These are phyloP conservation scores for Enteromius radiatus DNA, from an alignment of 2,797 vertebrate genomes.

Conservation along the genomic window DNA sequence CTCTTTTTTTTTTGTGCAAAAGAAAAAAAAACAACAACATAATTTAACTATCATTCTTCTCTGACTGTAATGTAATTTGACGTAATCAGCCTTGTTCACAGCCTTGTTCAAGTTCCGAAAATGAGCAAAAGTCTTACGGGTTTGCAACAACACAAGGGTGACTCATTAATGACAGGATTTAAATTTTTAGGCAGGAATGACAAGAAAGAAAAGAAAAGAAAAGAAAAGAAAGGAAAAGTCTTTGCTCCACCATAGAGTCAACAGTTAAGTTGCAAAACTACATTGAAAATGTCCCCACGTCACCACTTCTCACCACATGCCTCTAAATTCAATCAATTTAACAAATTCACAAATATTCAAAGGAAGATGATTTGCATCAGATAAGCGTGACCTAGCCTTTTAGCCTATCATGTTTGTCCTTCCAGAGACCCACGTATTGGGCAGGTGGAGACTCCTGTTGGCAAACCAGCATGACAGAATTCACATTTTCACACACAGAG, in stretches of 20 bases:
- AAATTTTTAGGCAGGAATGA: no score
- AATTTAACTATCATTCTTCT: no score
- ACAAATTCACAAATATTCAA: constrained; percentile 17
- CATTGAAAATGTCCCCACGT: background rate
- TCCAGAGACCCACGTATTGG: constrained; percentile 1
- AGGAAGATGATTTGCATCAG: constrained; percentile 18
- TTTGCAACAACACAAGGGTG: no score
- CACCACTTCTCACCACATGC: background rate
- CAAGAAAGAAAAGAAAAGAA: background rate
- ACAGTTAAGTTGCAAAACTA: constrained; percentile 2
- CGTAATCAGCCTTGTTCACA: no score
- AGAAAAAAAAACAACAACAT: no score
- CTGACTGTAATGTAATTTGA: no score
- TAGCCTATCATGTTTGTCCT: constrained; percentile 15
- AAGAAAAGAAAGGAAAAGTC: background rate
- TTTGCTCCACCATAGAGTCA: background rate
- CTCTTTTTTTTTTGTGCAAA: no score
- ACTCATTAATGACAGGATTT: no score
- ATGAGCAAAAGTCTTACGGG: no score
- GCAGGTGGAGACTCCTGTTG: constrained; percentile 34
- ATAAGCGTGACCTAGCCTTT: background rate
- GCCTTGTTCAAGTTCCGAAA: no score
- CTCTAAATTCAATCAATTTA: constrained; percentile 18
- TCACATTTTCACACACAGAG: constrained; percentile 35
- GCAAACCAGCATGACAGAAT: constrained; percentile 33